phyloP scores from a whole-genome alignment of 2,797 vertebrate genomes.

The Pelobates cultripes region DNA sequence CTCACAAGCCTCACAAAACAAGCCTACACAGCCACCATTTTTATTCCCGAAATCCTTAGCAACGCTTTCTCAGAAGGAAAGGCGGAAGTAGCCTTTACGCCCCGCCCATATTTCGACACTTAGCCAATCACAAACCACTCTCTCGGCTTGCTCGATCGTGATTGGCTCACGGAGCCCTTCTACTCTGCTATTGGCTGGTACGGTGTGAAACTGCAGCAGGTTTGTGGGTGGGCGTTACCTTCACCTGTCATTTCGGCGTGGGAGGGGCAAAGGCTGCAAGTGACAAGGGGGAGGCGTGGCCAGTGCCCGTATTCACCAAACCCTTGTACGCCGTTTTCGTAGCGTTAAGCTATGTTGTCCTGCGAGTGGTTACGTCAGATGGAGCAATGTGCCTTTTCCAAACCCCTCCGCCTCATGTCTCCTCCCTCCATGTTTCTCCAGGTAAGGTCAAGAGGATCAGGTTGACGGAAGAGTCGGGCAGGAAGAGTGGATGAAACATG shows the following conservation, averaged over 20 bases:
- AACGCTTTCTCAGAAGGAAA: neutral
- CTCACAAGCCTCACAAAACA: too few species aligned
- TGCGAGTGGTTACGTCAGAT: neutral
- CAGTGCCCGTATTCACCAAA: conserved; percentile 18
- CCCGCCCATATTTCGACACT: neutral
- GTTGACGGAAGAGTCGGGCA: conserved; percentile 16
- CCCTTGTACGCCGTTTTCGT: neutral
- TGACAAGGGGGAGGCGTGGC: conserved; percentile 12
- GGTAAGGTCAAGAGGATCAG: conserved; percentile 45
- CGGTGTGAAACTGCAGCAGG: neutral
- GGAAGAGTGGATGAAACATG: conserved; percentile 62
- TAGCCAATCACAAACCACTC: neutral
- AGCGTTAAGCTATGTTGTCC: neutral
- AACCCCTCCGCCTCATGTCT: neutral
- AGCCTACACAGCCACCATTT: neutral
- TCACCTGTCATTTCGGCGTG: conserved; percentile 31
- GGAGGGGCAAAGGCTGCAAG: conserved; percentile 4
- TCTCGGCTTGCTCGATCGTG: too few species aligned
- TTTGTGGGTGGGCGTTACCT: neutral
- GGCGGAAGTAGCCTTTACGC: neutral
- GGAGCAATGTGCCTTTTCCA: neutral
- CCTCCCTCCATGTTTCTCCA: conserved; percentile 38
- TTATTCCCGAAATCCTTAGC: neutral
- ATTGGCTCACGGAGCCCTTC: neutral
- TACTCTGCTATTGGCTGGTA: neutral